Percentiles rank a stretch among this genome's conserved stretches.
Evolutionary conservation across 2,888 invertebrate species (phyloP).

Genomic region (Callinectes sapidus): DNA sequence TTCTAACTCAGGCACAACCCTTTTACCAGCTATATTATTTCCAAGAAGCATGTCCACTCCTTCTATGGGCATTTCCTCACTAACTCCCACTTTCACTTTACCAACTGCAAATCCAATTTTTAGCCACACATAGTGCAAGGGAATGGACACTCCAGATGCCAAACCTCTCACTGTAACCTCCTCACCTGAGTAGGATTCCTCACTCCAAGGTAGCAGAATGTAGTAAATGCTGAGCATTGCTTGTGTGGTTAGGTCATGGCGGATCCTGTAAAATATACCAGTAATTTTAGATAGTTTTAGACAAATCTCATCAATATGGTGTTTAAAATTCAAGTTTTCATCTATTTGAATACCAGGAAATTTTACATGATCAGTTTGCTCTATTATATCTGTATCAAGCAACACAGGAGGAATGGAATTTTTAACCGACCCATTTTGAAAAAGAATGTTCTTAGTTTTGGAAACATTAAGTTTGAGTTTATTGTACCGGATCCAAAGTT

Average conservation of each 20-base stretch:
- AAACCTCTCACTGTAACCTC: too few species aligned
- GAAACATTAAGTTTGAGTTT: background rate
- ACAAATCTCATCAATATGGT: background rate
- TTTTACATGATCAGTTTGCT: background rate
- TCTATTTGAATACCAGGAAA: background rate
- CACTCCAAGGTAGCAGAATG: too few species aligned
- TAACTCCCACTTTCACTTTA: too few species aligned
- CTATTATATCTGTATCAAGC: background rate
- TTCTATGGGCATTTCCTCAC: too few species aligned
- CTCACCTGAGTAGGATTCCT: too few species aligned
- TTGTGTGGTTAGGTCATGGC: background rate
- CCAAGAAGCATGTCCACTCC: too few species aligned
- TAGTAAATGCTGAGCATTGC: background rate
- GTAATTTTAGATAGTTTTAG: background rate
- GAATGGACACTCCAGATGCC: too few species aligned
- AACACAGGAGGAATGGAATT: background rate
- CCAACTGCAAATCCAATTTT: too few species aligned
- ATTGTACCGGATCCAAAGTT: background rate
- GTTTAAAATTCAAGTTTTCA: background rate
- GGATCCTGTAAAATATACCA: background rate
- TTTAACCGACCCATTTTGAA: background rate
- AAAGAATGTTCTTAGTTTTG: background rate
- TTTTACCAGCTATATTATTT: too few species aligned
- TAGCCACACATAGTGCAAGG: too few species aligned
- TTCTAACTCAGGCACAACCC: too few species aligned